Conservation (phyloP, 1,140 invertebrate species). For the Scylla paramamosain region DNA sequence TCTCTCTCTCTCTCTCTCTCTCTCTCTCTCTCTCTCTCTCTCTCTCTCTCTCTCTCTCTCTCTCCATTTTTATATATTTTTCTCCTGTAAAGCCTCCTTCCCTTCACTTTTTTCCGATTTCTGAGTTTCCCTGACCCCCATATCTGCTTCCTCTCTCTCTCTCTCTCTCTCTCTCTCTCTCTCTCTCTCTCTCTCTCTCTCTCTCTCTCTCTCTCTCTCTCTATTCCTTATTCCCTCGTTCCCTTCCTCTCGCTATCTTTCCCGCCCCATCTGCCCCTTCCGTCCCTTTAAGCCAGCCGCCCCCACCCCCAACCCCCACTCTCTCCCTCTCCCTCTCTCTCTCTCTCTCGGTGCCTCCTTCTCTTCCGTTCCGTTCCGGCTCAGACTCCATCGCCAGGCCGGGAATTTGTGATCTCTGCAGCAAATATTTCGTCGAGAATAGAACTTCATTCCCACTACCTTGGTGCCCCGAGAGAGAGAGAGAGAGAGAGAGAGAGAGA, state of each 20-base stretch:
- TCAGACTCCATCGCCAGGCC: neutral
- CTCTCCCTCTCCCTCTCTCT: neutral
- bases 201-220: neutral
- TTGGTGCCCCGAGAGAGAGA: neutral
- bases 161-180: neutral
- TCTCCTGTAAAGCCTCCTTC: no score
- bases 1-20: no score
- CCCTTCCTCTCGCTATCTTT: neutral
- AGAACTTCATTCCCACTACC: neutral
- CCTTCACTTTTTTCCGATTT: no score
- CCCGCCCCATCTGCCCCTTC: neutral
- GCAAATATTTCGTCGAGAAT: neutral
- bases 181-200: neutral
- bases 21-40: no score
- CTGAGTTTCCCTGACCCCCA: no score
- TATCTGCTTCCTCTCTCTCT: no score
- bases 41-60: no score
- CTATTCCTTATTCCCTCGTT: neutral
- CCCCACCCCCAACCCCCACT: neutral
- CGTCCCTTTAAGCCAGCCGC: neutral
- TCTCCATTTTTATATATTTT: no score
- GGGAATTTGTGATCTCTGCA: slow-evolving; percentile 7
- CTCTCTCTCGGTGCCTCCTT: neutral
- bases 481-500: no score
- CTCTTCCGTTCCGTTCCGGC: neutral